Percentiles rank a stretch among this genome's conserved stretches.
Evolutionary conservation across 2,113 vertebrate species (phyloP).

Genomic region (Corydoras maculifer): DNA sequence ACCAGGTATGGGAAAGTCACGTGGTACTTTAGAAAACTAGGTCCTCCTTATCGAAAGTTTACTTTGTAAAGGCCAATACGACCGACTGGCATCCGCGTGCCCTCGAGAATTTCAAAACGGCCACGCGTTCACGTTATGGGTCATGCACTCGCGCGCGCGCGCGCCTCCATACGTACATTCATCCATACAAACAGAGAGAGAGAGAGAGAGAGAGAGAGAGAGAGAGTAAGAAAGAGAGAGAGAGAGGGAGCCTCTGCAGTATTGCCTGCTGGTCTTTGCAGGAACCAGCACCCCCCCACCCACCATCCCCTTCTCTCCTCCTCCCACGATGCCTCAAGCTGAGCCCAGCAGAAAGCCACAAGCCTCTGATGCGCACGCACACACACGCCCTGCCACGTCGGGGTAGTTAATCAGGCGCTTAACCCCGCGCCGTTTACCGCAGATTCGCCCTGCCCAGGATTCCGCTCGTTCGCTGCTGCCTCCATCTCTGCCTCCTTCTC

Average conservation of each 20-base stretch:
- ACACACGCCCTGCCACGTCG: slow-evolving; percentile 44
- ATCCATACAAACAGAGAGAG: slow-evolving; percentile 9
- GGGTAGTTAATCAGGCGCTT: slow-evolving; percentile 20
- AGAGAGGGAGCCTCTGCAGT: slow-evolving; percentile 39
- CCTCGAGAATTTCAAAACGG: too few species aligned
- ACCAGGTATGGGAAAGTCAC: too few species aligned
- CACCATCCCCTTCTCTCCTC: slow-evolving; percentile 22
- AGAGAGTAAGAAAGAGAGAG: too few species aligned
- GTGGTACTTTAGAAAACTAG: too few species aligned
- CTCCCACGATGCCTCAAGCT: slow-evolving; percentile 41
- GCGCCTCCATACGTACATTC: not conserved
- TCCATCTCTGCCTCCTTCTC: too few species aligned
- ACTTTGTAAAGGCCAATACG: too few species aligned
- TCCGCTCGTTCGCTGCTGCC: too few species aligned
- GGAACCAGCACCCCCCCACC: slow-evolving; percentile 21
- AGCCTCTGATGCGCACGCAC: slow-evolving; percentile 27
- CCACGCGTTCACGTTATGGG: too few species aligned
- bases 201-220: not conserved
- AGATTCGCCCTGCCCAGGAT: not conserved
- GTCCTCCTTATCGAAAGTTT: too few species aligned
- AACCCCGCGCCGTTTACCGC: slow-evolving; percentile 17
- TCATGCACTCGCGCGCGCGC: too few species aligned
- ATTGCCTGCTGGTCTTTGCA: slow-evolving; percentile 23
- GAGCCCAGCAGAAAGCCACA: slow-evolving; percentile 41
- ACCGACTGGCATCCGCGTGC: too few species aligned